Percentiles rank a stretch among this genome's conserved stretches.
These are phyloP conservation scores for Oegoconia quadripuncta DNA, from an alignment of 2,888 invertebrate species.

Conservation along the genomic window DNA sequence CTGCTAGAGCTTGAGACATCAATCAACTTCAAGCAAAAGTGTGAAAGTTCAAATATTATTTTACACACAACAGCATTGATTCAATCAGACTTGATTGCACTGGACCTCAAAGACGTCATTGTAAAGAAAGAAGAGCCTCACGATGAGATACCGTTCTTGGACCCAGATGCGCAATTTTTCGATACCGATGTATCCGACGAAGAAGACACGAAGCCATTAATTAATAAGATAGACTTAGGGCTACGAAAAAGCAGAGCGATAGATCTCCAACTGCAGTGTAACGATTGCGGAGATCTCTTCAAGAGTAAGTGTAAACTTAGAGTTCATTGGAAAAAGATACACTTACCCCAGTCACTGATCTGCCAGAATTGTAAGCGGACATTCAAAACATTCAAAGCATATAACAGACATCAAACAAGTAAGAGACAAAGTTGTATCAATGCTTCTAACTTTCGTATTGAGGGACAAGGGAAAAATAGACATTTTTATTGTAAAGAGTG, in stretches of 20 bases:
- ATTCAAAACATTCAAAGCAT: conserved; percentile 44
- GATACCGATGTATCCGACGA: conserved; percentile 4
- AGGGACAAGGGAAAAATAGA: conserved; percentile 43
- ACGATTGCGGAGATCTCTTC: conserved; percentile 37
- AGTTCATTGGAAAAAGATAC: conserved; percentile 40
- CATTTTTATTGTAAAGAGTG: conserved; percentile 48
- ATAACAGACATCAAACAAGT: conserved; percentile 33
- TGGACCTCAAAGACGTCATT: conserved; percentile 15
- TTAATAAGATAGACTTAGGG: conserved; percentile 7
- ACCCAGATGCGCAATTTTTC: neutral
- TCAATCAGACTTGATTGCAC: conserved; percentile 1
- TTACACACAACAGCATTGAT: conserved; percentile 24
- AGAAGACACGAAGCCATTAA: neutral
- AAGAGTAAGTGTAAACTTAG: conserved; percentile 41
- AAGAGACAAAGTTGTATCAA: conserved; percentile 29
- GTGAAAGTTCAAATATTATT: conserved; percentile 45
- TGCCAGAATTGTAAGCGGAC: conserved; percentile 33
- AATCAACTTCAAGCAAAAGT: conserved; percentile 52
- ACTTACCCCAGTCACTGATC: conserved; percentile 25
- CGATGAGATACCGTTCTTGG: conserved; percentile 13
- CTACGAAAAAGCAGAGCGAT: conserved; percentile 27
- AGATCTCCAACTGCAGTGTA: conserved; percentile 41
- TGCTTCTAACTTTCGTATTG: conserved; percentile 32
- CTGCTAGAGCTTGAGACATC: conserved; percentile 50
- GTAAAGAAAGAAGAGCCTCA: conserved; percentile 32